A percentile compares a stretch with the other conserved stretches of the same genome.
Evolutionary conservation across 2,113 vertebrate species (phyloP).

Genomic region (Marmota flaviventris): DNA sequence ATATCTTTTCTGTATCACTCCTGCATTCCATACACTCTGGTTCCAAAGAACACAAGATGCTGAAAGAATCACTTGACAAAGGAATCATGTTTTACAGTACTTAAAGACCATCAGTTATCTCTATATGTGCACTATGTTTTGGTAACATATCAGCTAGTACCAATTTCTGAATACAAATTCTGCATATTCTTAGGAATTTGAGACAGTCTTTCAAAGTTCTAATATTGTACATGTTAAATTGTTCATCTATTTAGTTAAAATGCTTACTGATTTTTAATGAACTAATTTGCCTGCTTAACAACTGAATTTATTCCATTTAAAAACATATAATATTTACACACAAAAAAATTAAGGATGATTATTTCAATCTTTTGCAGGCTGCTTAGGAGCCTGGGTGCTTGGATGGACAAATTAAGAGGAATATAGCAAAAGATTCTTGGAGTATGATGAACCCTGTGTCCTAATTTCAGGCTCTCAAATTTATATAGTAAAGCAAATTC

Average conservation of each 20-base stretch:
- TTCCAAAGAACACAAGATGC: neutral
- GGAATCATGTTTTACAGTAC: neutral
- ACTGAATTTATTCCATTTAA: neutral
- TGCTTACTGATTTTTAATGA: neutral
- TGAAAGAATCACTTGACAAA: neutral
- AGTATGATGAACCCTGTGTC: neutral
- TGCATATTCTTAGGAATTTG: neutral
- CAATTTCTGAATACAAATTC: neutral
- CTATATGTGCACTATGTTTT: neutral
- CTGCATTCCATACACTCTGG: neutral
- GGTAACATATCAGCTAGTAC: neutral
- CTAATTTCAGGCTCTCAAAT: slow-evolving; percentile 36
- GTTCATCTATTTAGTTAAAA: slow-evolving; percentile 6
- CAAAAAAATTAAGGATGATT: neutral
- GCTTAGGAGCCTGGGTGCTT: neutral
- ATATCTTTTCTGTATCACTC: neutral
- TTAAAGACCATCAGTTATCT: neutral
- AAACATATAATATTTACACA: neutral
- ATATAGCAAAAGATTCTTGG: neutral
- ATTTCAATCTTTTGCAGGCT: neutral
- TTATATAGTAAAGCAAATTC: slow-evolving; percentile 49
- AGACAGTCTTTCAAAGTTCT: neutral
- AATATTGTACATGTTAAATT: neutral
- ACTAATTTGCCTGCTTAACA: neutral
- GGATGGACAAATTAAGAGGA: neutral